A percentile compares a stretch with the other conserved stretches of the same genome.
These are phyloP conservation scores for Turritopsis dohrnii DNA, from an alignment of 30 jellyfish, hydroid and myxozoan species.

Conservation along the genomic window DNA sequence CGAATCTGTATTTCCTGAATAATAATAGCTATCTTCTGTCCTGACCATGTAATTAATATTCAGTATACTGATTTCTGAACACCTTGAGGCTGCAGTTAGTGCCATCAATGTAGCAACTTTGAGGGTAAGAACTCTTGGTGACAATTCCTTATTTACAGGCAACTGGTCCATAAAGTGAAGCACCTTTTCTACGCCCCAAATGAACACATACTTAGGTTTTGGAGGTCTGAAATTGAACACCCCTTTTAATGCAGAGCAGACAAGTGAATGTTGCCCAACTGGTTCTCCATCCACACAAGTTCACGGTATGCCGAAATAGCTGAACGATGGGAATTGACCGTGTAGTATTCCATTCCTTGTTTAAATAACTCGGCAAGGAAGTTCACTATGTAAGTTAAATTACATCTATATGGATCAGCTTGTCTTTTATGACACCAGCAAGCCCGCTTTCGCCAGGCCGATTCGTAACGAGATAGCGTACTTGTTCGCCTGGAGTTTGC, in stretches of 20 bases:
- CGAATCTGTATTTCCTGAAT: no score
- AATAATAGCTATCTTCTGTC: no score
- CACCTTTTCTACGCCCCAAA: conserved; percentile 16
- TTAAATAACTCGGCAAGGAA: conserved; percentile 25
- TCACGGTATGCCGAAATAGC: conserved; percentile 26
- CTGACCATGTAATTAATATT: neutral
- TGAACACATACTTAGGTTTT: conserved; percentile 17
- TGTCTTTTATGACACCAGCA: conserved; percentile 37
- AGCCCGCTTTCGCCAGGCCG: conserved; percentile 49
- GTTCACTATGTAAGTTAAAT: conserved; percentile 9
- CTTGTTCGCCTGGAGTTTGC: conserved; percentile 33
- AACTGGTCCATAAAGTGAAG: neutral
- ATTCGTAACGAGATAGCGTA: conserved; percentile 27
- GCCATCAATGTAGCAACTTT: neutral
- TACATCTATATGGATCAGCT: conserved; percentile 36
- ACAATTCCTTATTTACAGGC: neutral
- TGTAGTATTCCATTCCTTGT: conserved; percentile 9
- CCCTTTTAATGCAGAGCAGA: conserved; percentile 21
- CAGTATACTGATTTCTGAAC: neutral
- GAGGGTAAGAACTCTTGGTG: neutral
- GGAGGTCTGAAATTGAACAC: conserved; percentile 34
- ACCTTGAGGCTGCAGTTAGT: neutral
- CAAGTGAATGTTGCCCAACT: conserved; percentile 30
- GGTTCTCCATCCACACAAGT: conserved; percentile 17
- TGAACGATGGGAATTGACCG: conserved; percentile 14